Evolutionary conservation across 2,888 invertebrate species (phyloP).

Genomic region (Euplexia lucipara): DNA sequence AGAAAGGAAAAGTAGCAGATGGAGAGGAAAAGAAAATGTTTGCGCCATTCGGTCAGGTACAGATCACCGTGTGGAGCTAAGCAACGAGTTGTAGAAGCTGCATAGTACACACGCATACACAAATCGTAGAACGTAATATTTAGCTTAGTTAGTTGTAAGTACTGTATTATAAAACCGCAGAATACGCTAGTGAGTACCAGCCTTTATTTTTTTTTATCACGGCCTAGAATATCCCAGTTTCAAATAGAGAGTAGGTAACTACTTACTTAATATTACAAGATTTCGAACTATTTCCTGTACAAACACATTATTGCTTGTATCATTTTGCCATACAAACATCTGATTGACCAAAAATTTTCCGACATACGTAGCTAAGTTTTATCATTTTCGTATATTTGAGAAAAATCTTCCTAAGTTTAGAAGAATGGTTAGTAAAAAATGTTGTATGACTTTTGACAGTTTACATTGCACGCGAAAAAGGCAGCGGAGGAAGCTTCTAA

Average conservation of each 20-base stretch:
- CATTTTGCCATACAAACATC: constrained; percentile 17
- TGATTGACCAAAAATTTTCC: not conserved
- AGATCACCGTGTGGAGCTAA: constrained; percentile 56
- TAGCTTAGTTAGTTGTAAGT: constrained; percentile 35
- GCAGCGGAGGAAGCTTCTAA: constrained; percentile 96
- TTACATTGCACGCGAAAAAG: constrained; percentile 97
- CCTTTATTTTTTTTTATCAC: constrained; percentile 22
- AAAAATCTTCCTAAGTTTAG: not conserved
- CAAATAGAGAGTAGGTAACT: not conserved
- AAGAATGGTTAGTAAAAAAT: not conserved
- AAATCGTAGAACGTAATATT: constrained; percentile 37
- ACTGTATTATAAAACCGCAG: constrained; percentile 8
- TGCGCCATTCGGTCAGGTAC: constrained; percentile 96
- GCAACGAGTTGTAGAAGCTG: constrained; percentile 59
- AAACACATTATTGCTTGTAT: constrained; percentile 31
- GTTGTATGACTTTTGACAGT: constrained; percentile 81
- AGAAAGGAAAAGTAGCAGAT: constrained; percentile 95
- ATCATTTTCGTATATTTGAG: constrained; percentile 5
- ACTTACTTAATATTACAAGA: constrained; percentile 3
- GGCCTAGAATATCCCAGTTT: constrained; percentile 20
- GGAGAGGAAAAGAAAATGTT: constrained; percentile 94
- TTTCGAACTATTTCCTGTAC: constrained; percentile 14
- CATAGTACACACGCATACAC: constrained; percentile 35
- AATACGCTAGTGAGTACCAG: constrained; percentile 23
- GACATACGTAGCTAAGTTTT: constrained; percentile 38